Evolutionary conservation across 2,113 vertebrate species (phyloP), one percentile per base, ranked within the genome.

Genomic region (Motacilla tschutschensis): DNA sequence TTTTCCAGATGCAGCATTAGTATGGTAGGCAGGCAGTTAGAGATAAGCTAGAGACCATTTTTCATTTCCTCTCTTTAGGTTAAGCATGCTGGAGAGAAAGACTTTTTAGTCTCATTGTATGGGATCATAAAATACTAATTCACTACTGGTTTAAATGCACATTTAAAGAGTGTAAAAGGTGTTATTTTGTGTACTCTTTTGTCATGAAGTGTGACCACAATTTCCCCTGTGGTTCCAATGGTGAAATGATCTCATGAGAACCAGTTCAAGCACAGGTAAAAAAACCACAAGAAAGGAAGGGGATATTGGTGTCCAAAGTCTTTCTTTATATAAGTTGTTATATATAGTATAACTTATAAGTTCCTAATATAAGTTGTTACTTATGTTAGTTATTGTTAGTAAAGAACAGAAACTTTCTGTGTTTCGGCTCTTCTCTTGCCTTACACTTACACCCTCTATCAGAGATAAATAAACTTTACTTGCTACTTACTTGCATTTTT

Each of bases 121-220:
- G 24, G 40, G 51, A 92, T 87, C 70, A 81, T 65, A 89, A 93
- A 92, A 72, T 67, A 89, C 33, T 81, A 54, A 65, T 85, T 75
- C 43, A 33, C 28, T 78, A 40, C 17, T 81, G 50, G 35, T 62
- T 83, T 80, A 83, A 91, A 79, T 59, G 54, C 14, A 74, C 17
- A 46, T 83, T 83, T 80, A 64, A 43, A 74, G 20, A 53, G 10
- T 40, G 8, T 19, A 69, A 80, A 87, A 83, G 7, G 24, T 83
- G 16, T 44, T 67, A 64, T 71, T 91, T 46, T 87, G 26, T 75
- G 24, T 85, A 71, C 22, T 57, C 15, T 47, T 75, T 28, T 69
- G 50, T 58, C 29, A 57, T 38, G 33, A 82, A 74, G 74, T n/a
- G 13, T 31, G 18, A 13, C 9, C 17, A 31, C n/a, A 16, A 87